These are phyloP conservation scores for Hephaestus fuliginosus DNA, from an alignment of 2,797 vertebrate genomes.

Conservation along the genomic window DNA sequence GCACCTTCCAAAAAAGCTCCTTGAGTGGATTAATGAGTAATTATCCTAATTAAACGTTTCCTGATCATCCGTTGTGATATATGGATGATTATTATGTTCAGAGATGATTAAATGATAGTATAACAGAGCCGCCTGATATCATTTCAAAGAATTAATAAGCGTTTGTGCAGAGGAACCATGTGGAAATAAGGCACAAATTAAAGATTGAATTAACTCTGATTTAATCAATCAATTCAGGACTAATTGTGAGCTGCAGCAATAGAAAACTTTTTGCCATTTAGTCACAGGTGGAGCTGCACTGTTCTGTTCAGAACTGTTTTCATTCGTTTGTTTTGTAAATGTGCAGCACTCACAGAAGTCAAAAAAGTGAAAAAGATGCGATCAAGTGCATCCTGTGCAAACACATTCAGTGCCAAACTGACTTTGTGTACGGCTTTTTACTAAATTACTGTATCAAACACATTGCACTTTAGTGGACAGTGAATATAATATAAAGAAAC, in stretches of 20 bases:
- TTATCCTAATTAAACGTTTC: constrained; percentile 83
- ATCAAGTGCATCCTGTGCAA: constrained; percentile 3
- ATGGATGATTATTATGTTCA: constrained; percentile 77
- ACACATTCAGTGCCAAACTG: constrained; percentile 1
- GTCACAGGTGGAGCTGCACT: constrained; percentile 40
- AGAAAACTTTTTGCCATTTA: constrained; percentile 36
- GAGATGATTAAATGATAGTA: constrained; percentile 77
- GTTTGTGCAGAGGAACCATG: constrained; percentile 56
- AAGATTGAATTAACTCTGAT: constrained; percentile 71
- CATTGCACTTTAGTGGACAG: neutral
- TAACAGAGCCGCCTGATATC: constrained; percentile 68
- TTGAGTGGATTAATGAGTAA: constrained; percentile 78
- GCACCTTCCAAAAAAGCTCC: constrained; percentile 64
- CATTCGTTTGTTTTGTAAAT: neutral
- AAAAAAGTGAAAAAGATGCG: neutral
- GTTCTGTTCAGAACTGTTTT: neutral
- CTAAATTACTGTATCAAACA: constrained; percentile 12
- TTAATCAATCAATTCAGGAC: constrained; percentile 67
- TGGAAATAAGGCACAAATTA: constrained; percentile 74
- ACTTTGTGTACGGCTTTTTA: constrained; percentile 4
- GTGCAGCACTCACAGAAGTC: neutral
- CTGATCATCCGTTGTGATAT: constrained; percentile 78
- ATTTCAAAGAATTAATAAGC: constrained; percentile 75
- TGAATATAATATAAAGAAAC: constrained; percentile 6
- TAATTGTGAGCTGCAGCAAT: constrained; percentile 58